Base-by-base conservation (phyloP, 2,797 vertebrate species). In the Acestrorhynchus altus region DNA sequence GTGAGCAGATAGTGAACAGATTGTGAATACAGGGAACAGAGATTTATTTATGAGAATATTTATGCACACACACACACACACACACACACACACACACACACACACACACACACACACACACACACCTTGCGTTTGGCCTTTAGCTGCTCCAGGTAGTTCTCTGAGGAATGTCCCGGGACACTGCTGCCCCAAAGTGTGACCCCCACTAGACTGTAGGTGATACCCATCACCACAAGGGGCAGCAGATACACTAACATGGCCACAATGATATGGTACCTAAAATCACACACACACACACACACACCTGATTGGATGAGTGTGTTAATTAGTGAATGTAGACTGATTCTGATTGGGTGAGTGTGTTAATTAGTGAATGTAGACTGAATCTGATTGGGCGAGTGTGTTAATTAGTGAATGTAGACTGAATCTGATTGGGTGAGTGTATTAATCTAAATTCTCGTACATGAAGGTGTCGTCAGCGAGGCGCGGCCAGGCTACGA, bases 401-500 rank as follows among this genome's bases (percentile, higher is more conserved):
- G 42, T 60, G 22, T 76, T 40, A 40, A 57, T 57, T 10, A 39
- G 9, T 11, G 31, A 20, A 35, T 12, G 20, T n/a, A 46, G 24
- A 57, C 10, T 1, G 20, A 16, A 2, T 35, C 13, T 60, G 57
- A 60, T 60, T 71, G 68, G 16, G 3, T 42, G 68, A 24, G 68
- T 26, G 24, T 54, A 31, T 52, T 13, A 15, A 40, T 35, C 4
- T 3, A 12, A 15, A 44, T 40, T 18, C 69, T 75, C 94, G 91
- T 92, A 96, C 95, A 86, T 95, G 84, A 96, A 93, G 57, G 91
- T 89, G 74, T 95, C 93, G 13, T 90, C 90, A 49, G 87, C 83
- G 44, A 88, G 88, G 79, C 91, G 91, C 46, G 95, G 95, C 95
- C 95, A 96, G 22, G 88, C 91, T 83, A 96, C 92, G 15, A 93